Conservation (phyloP, 2,113 vertebrate species). For the Balaenoptera acutorostrata region DNA sequence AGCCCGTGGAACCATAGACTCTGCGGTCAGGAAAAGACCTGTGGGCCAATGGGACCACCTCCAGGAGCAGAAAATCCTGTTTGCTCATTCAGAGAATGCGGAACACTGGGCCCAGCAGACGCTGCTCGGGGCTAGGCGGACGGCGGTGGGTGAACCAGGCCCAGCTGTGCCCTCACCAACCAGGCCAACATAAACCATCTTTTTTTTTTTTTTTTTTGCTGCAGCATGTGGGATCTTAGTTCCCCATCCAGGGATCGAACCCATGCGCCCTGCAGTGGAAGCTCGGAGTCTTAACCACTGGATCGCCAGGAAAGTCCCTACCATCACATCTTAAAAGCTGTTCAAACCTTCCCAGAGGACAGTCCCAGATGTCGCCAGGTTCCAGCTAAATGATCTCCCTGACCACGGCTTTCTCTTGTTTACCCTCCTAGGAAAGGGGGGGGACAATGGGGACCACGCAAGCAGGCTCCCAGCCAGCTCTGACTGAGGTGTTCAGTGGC, state of each 20-base stretch:
- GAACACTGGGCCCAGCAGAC: fast-evolving
- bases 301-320: too few relatives aligned
- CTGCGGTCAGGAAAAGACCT: neutral
- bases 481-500: fast-evolving
- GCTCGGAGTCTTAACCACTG: too few relatives aligned
- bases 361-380: fast-evolving
- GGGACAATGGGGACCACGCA: neutral
- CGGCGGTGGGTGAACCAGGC: fast-evolving
- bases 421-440: neutral
- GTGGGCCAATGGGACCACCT: neutral
- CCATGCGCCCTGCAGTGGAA: too few relatives aligned
- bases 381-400: neutral
- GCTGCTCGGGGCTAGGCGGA: fast-evolving
- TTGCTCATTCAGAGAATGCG: fast-evolving
- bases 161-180: neutral
- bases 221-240: too few relatives aligned
- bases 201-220: too few relatives aligned
- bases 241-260: too few relatives aligned
- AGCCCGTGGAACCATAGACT: neutral
- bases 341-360: neutral
- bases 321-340: neutral
- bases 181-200: too few relatives aligned
- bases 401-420: neutral
- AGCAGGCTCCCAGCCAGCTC: too few relatives aligned
- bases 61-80: fast-evolving